These are phyloP conservation scores for Synergus umbraculus DNA, from an alignment of 2,888 invertebrate species.

Conservation along the genomic window DNA sequence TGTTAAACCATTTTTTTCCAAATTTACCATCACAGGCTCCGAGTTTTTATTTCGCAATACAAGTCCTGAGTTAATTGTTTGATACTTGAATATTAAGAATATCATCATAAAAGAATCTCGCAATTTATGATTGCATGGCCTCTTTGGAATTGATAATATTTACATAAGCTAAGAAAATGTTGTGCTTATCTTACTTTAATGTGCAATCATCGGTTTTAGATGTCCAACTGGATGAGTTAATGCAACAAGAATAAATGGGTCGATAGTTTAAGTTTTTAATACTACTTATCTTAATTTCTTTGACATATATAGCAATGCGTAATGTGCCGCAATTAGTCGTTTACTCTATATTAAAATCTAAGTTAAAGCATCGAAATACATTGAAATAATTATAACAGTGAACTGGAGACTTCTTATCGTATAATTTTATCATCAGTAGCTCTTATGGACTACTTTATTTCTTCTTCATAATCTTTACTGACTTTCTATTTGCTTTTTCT, in stretches of 20 bases:
- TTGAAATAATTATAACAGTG: not conserved
- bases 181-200: not conserved
- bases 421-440: constrained; percentile 3
- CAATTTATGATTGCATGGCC: not conserved
- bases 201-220: not conserved
- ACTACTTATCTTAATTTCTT: not conserved
- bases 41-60: not conserved
- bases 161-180: not conserved
- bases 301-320: not conserved
- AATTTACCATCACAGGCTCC: not conserved
- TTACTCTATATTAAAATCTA: not conserved
- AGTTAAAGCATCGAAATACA: not conserved
- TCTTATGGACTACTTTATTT: not conserved
- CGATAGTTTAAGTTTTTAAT: constrained; percentile 15
- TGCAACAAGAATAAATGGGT: not conserved
- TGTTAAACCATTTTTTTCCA: constrained; percentile 18
- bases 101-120: no score
- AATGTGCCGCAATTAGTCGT: not conserved
- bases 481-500: constrained; percentile 4
- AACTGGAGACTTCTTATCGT: constrained; percentile 3
- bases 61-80: constrained; percentile 6
- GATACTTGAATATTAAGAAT: constrained; percentile 1
- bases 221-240: not conserved
- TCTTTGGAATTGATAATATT: not conserved
- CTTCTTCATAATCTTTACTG: constrained; percentile 14